Base-by-base conservation (phyloP, 92 coral and sea anemone species). In the Porites evermanni region DNA sequence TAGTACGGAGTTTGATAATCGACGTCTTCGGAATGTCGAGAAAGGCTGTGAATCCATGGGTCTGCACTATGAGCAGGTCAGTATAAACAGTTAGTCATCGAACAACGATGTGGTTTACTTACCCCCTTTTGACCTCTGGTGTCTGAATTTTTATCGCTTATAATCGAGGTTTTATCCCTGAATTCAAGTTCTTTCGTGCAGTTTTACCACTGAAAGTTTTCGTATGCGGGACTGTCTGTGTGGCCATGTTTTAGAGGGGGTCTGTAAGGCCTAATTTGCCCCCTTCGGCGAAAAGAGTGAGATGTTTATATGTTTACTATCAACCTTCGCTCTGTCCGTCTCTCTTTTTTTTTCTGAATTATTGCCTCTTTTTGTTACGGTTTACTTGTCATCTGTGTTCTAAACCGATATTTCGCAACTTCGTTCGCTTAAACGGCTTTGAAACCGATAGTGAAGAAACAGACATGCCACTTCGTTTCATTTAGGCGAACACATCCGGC, bases 41-140 rank as follows among this genome's bases (percentile, higher is more conserved):
- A 64, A 74, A 64, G 23, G 72, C 69, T 14, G 19, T 74, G 16
- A 74, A 54, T 63, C 87, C 87, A 1, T 83, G 87, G 87, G 51
- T 63, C 20, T 83, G 87, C 3, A 53, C 87, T n/a, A n/a, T 83
- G 53, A 83, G 87, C 80, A 83, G 87, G 87, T 83, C 47, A 38
- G 47, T 38, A 38, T 26, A 26, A 26, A 12, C 16, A 65, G 60
- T 38, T 77, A 73, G 51, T 60, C n/a, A 18, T 60, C 53, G 20
- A 23, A 66, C 53, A 63, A 21, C 61, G 16, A 47, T 53, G 10
- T 21, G 18, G 58, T 70, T 44, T 12, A 26, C 72, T 11, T 50
- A 11, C 47, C 29, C 17, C 74, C 50, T 18, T 67, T 67, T 53
- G 19, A 79, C 73, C 12, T 50, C 65, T 54, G 70, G 20, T 23